These are phyloP conservation scores for Leucoptera coffeella DNA, from an alignment of 2,888 invertebrate species.

Conservation along the genomic window DNA sequence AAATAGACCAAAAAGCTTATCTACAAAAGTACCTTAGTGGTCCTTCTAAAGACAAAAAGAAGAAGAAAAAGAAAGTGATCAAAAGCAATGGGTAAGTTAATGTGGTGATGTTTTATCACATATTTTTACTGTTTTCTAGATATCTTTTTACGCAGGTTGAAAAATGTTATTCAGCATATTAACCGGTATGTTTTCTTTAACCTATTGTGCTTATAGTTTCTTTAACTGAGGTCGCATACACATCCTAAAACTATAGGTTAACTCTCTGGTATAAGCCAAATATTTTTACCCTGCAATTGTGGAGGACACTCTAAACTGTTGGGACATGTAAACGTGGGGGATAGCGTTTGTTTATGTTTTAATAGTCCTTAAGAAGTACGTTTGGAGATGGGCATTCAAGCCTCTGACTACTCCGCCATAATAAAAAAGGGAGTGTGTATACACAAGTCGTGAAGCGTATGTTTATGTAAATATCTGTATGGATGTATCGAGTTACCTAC, in stretches of 20 bases:
- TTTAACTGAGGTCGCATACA: neutral
- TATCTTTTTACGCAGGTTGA: neutral
- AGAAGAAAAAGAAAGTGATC: slow-evolving; percentile 55
- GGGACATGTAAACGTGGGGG: too few species aligned
- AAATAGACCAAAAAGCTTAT: slow-evolving; percentile 69
- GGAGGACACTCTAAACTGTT: too few species aligned
- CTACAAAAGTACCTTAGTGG: slow-evolving; percentile 69
- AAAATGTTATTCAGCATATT: neutral
- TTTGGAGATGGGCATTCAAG: too few species aligned
- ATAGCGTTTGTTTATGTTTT: too few species aligned
- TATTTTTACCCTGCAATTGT: neutral
- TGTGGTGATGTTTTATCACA: neutral
- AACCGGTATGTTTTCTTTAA: neutral
- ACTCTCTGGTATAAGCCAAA: neutral
- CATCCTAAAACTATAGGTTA: neutral
- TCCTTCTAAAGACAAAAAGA: slow-evolving; percentile 56
- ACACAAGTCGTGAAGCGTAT: too few species aligned
- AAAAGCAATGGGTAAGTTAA: slow-evolving; percentile 30
- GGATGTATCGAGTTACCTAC: too few species aligned
- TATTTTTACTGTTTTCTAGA: neutral
- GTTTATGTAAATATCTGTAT: too few species aligned
- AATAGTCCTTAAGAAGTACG: too few species aligned
- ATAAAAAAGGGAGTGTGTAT: too few species aligned
- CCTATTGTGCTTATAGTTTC: neutral
- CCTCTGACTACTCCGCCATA: too few species aligned